phyloP scores from a whole-genome alignment of 2,888 invertebrate species.

The Macropis europaea region DNA sequence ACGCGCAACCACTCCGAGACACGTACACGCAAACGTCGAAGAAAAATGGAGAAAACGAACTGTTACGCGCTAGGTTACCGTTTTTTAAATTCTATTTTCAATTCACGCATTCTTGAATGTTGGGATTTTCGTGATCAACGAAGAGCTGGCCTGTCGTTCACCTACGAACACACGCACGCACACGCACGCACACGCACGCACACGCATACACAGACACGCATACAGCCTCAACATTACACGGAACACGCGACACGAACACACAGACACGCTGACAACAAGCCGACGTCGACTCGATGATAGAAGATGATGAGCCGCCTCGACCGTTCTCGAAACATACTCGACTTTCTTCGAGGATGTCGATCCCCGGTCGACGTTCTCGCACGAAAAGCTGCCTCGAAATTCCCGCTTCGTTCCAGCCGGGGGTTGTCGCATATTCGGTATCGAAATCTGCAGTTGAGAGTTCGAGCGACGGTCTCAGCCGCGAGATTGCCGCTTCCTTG shows the following conservation, averaged over 20 bases:
- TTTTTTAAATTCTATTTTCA: slow-evolving; percentile 78
- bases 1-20: background rate
- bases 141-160: slow-evolving; percentile 72
- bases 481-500: too few relatives aligned
- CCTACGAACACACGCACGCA: slow-evolving; percentile 61
- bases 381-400: too few relatives aligned
- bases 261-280: slow-evolving; percentile 39
- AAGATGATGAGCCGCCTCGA: slow-evolving; percentile 27
- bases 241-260: slow-evolving; percentile 45
- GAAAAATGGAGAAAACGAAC: slow-evolving; percentile 67
- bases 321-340: slow-evolving; percentile 28
- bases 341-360: slow-evolving; percentile 5
- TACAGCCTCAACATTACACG: background rate
- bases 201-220: slow-evolving; percentile 2
- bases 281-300: slow-evolving; percentile 63
- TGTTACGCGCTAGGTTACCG: slow-evolving; percentile 78
- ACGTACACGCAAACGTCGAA: slow-evolving; percentile 41
- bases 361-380: background rate
- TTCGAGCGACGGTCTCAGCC: too few relatives aligned
- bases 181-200: slow-evolving; percentile 16
- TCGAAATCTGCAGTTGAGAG: too few relatives aligned
- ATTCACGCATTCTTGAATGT: slow-evolving; percentile 78
- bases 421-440: too few relatives aligned
- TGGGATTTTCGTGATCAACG: slow-evolving; percentile 80
- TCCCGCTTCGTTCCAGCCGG: background rate